These are phyloP conservation scores for Oreochromis aureus DNA, from an alignment of 2,113 vertebrate genomes.

Conservation along the genomic window DNA sequence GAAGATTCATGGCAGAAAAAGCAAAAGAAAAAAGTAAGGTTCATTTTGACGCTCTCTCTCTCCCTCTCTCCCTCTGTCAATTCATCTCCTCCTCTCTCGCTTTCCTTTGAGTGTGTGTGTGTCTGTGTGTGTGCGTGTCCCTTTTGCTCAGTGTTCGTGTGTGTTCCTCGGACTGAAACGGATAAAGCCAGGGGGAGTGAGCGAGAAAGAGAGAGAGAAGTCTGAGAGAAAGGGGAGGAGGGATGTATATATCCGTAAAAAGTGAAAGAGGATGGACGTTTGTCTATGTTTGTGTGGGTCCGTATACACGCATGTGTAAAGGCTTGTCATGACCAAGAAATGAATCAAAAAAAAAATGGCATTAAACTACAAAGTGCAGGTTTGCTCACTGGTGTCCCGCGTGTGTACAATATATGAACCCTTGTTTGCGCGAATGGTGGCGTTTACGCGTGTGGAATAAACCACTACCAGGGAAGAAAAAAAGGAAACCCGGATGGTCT, in stretches of 20 bases:
- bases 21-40: conserved; percentile 71
- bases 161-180: conserved; percentile 52
- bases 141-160: conserved; percentile 46
- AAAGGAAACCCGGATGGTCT: conserved; percentile 5
- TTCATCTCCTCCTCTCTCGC: neutral
- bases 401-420: neutral
- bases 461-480: conserved; percentile 14
- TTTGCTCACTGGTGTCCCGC: conserved; percentile 11
- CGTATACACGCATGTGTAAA: conserved; percentile 6
- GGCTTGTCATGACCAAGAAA: conserved; percentile 74
- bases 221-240: conserved; percentile 45
- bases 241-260: conserved; percentile 39
- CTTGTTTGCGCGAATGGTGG: conserved; percentile 17
- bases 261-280: conserved; percentile 45
- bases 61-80: conserved; percentile 2
- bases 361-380: conserved; percentile 58
- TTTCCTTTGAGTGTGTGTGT: neutral
- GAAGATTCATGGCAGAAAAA: conserved; percentile 67
- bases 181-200: conserved; percentile 58
- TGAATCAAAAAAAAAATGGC: conserved; percentile 66
- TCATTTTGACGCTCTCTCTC: conserved; percentile 68
- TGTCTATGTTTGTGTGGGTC: conserved; percentile 21
- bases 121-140: neutral
- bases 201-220: conserved; percentile 42
- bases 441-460: conserved; percentile 38